A percentile compares a stretch with the other conserved stretches of the same genome.
Evolutionary conservation across 2,113 vertebrate species (phyloP).

Genomic region (Paradoxurus hermaphroditus): DNA sequence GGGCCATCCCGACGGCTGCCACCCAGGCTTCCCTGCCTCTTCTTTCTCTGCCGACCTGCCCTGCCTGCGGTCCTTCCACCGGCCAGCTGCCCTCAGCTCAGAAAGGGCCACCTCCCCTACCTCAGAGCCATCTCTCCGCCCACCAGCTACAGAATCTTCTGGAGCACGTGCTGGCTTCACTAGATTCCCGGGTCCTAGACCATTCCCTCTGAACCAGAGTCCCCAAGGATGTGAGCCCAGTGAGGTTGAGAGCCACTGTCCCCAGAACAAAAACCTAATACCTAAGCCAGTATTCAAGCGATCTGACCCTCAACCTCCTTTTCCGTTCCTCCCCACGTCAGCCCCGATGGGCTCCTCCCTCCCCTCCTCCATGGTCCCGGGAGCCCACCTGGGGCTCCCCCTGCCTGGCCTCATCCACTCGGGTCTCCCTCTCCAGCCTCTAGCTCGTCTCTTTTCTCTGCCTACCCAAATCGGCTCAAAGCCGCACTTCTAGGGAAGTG

Average conservation of each 20-base stretch:
- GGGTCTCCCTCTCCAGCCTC: background rate
- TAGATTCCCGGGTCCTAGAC: background rate
- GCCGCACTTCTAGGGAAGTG: background rate
- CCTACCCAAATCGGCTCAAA: background rate
- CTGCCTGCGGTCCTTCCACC: background rate
- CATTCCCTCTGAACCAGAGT: background rate
- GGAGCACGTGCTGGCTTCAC: background rate
- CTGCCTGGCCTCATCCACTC: fast-evolving
- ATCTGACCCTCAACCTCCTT: background rate
- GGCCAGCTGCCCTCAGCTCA: background rate
- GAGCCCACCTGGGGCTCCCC: background rate
- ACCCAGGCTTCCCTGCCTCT: background rate
- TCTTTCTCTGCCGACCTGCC: background rate
- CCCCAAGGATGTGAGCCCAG: background rate
- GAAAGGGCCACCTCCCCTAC: no score
- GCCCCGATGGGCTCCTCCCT: background rate
- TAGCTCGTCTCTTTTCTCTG: background rate
- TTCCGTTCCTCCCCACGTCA: background rate
- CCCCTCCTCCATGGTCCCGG: background rate
- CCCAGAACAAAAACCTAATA: background rate
- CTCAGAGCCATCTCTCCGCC: background rate
- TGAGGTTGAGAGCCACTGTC: background rate
- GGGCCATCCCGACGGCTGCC: background rate
- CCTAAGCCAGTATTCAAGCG: background rate
- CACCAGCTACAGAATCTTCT: background rate